A percentile compares a stretch with the other conserved stretches of the same genome.
phyloP scores from a whole-genome alignment of 2,888 invertebrate species.

The Nymphalis urticae region DNA sequence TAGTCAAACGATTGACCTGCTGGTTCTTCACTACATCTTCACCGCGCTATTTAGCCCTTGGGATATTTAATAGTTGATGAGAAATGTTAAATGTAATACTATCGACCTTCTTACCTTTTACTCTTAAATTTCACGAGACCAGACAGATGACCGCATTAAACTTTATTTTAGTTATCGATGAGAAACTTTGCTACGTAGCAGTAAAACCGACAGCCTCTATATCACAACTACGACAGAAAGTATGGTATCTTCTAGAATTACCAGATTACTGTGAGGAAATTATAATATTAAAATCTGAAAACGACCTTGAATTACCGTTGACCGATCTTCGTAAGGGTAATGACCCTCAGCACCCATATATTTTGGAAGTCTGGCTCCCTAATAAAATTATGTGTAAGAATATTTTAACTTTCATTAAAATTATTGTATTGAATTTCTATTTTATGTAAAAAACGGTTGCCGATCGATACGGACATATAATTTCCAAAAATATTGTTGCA shows the following conservation, averaged over 20 bases:
- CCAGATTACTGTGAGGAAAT: slow-evolving; percentile 74
- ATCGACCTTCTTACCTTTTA: too few relatives aligned
- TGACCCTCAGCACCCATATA: slow-evolving; percentile 64
- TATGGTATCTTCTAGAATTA: slow-evolving; percentile 69
- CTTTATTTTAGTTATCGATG: slow-evolving; percentile 53
- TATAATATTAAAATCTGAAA: slow-evolving; percentile 60
- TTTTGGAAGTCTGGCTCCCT: slow-evolving; percentile 70
- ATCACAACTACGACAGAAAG: slow-evolving; percentile 64
- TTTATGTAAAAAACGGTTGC: too few relatives aligned
- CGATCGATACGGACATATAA: too few relatives aligned
- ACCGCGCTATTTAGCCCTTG: too few relatives aligned
- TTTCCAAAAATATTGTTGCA: too few relatives aligned
- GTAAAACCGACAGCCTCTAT: slow-evolving; percentile 64
- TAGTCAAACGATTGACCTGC: too few relatives aligned
- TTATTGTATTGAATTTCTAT: too few relatives aligned
- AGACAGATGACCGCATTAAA: not conserved
- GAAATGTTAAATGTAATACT: too few relatives aligned
- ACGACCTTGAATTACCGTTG: slow-evolving; percentile 59
- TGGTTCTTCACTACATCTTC: too few relatives aligned
- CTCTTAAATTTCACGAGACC: too few relatives aligned
- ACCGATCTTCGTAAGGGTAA: slow-evolving; percentile 67
- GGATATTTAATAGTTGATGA: too few relatives aligned
- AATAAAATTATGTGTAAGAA: slow-evolving; percentile 48
- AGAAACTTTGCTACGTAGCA: slow-evolving; percentile 65
- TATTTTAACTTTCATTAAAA: not conserved